A percentile compares a stretch with the other conserved stretches of the same genome.
These are phyloP conservation scores for Probosciger aterrimus DNA, from an alignment of 2,113 vertebrate species.

Conservation along the genomic window DNA sequence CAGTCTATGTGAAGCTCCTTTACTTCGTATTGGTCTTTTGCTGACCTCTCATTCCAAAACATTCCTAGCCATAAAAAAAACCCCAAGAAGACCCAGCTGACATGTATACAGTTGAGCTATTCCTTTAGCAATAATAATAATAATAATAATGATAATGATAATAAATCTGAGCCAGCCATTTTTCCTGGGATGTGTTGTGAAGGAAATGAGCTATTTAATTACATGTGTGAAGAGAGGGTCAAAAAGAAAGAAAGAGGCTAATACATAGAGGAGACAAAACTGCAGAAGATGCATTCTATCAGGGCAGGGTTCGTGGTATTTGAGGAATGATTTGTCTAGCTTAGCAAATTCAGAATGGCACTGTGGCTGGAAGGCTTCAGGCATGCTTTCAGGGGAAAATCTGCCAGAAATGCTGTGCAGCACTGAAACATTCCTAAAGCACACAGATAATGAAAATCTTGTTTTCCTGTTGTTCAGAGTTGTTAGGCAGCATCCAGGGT, in stretches of 20 bases:
- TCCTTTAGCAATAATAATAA: not conserved
- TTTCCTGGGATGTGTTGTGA: not conserved
- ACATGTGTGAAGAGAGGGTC: not conserved
- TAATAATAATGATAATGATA: too few species aligned
- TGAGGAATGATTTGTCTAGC: not conserved
- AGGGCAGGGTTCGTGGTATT: not conserved
- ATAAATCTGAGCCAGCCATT: too few species aligned
- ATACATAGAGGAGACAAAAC: not conserved
- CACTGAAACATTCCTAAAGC: not conserved
- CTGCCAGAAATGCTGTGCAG: not conserved
- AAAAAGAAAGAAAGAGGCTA: not conserved
- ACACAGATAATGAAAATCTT: not conserved
- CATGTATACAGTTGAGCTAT: not conserved
- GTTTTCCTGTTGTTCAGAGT: not conserved
- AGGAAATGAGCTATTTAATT: not conserved
- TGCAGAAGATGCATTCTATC: not conserved
- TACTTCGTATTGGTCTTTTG: not conserved
- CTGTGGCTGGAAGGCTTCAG: not conserved
- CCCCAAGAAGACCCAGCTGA: not conserved
- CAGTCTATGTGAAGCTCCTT: not conserved
- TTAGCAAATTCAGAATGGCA: not conserved
- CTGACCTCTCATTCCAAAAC: not conserved
- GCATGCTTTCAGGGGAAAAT: not conserved
- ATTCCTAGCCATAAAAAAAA: not conserved
- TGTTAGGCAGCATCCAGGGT: not conserved